Evolutionary conservation across 1,140 invertebrate species (phyloP).

Genomic region (Nylanderia fulva): DNA sequence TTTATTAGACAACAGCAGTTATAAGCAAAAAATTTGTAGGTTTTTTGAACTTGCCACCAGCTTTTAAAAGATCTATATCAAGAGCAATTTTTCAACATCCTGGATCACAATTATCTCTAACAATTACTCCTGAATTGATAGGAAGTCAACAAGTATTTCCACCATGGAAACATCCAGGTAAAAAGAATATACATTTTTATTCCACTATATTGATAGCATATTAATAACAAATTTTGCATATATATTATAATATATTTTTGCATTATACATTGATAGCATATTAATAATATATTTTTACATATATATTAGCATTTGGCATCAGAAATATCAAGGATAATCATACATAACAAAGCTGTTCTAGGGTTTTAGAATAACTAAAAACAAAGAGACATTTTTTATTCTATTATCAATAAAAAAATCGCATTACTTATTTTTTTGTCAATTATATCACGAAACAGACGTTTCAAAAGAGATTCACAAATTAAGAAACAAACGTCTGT

Average conservation of each 20-base stretch:
- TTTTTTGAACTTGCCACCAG: constrained; percentile 82
- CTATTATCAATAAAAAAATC: constrained; percentile 43
- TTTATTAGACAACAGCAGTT: constrained; percentile 8
- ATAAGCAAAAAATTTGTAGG: constrained; percentile 64
- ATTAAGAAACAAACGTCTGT: too few species aligned
- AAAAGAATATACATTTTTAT: too few species aligned
- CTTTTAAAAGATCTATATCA: constrained; percentile 81
- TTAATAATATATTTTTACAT: constrained; percentile 33
- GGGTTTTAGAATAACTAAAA: constrained; percentile 64
- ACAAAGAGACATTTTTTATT: constrained; percentile 21
- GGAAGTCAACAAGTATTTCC: constrained; percentile 77
- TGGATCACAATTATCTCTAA: constrained; percentile 77
- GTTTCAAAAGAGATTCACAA: too few species aligned
- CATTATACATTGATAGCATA: too few species aligned
- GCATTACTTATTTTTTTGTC: constrained; percentile 51
- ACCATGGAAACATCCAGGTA: constrained; percentile 80
- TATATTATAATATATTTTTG: too few species aligned
- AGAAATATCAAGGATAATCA: constrained; percentile 71
- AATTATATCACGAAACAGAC: neutral
- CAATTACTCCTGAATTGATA: constrained; percentile 69
- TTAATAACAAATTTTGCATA: too few species aligned
- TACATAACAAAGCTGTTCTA: constrained; percentile 78
- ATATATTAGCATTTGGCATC: constrained; percentile 70
- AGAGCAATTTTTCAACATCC: constrained; percentile 81
- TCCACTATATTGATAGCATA: too few species aligned